phyloP scores from a whole-genome alignment of 2,113 vertebrate genomes.

The Trogon melanurus region DNA sequence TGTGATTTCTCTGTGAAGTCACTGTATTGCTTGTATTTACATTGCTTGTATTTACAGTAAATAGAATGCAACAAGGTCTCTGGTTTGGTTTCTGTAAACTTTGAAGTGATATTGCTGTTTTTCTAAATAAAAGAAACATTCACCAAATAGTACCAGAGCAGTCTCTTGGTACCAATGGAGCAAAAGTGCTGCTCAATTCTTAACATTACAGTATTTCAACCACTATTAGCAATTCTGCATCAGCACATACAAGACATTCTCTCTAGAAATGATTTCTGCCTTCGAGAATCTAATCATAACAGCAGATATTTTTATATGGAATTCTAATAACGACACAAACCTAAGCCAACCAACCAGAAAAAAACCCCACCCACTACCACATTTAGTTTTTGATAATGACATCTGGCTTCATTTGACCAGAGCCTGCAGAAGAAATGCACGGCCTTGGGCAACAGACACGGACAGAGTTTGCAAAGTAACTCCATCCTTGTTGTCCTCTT shows the following conservation, averaged over 20 bases:
- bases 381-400: not conserved
- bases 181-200: not conserved
- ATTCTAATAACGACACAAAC: not conserved
- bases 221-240: not conserved
- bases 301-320: not conserved
- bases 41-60: not conserved
- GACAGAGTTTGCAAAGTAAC: not conserved
- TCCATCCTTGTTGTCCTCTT: not conserved
- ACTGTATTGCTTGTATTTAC: not conserved
- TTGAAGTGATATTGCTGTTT: not conserved
- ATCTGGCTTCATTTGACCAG: not conserved
- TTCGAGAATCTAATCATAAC: not conserved
- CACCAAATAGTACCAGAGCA: not conserved
- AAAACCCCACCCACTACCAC: not conserved
- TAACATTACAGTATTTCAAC: not conserved
- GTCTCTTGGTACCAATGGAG: not conserved
- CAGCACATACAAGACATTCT: not conserved
- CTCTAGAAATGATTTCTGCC: not conserved
- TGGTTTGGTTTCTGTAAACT: not conserved
- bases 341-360: not conserved
- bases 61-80: not conserved
- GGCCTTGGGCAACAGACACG: not conserved
- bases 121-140: not conserved
- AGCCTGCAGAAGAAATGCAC: not conserved
- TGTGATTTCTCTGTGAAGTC: not conserved